Evolutionary conservation across 2,113 vertebrate species (phyloP).

Genomic region (Erpornis zantholeuca): DNA sequence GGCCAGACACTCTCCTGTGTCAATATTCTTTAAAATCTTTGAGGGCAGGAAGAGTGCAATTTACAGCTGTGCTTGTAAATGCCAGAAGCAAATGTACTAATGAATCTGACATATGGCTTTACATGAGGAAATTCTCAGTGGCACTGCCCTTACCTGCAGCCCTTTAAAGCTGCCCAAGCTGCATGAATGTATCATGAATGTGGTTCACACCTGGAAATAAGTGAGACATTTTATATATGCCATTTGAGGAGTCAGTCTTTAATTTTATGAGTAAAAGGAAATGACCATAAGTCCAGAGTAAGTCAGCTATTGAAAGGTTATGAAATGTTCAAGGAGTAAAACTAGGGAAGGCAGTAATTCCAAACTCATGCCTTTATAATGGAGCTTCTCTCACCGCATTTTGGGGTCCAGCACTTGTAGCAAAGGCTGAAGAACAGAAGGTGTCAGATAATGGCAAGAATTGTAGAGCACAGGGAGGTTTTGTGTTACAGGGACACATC

Average conservation of each 20-base stretch:
- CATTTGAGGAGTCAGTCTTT: background rate
- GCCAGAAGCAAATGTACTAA: constrained; percentile 45
- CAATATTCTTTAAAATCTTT: constrained; percentile 37
- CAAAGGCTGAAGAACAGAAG: background rate
- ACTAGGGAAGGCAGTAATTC: background rate
- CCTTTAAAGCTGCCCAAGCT: background rate
- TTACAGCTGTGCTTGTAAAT: constrained; percentile 2
- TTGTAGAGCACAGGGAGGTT: background rate
- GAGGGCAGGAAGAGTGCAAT: background rate
- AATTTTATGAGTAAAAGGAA: constrained; percentile 7
- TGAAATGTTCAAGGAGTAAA: background rate
- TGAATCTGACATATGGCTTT: constrained; percentile 19
- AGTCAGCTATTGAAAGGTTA: background rate
- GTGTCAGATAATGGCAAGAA: background rate
- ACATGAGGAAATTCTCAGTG: background rate
- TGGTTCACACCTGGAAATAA: background rate
- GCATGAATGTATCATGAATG: background rate
- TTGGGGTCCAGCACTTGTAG: background rate
- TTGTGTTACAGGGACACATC: background rate
- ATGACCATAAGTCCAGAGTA: background rate
- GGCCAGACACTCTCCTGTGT: constrained; percentile 19
- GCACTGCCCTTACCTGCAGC: background rate
- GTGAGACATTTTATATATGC: background rate
- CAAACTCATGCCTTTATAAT: background rate
- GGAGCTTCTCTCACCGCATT: background rate